A percentile compares a stretch with the other conserved stretches of the same genome.
Evolutionary conservation across 1,140 invertebrate genomes (phyloP).

Genomic region (Dendroctonus valens): DNA sequence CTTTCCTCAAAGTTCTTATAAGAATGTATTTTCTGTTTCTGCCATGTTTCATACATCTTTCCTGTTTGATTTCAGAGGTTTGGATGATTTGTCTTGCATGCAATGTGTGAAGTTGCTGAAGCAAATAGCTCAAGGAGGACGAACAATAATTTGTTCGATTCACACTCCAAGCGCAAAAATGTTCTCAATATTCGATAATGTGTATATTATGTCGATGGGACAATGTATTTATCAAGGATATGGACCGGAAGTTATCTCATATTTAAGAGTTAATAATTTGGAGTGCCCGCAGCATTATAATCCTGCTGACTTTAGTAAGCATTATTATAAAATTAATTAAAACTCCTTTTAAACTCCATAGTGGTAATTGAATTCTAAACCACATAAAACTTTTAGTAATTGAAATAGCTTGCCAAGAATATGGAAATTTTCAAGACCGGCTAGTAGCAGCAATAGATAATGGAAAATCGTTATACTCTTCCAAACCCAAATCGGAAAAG

Average conservation of each 20-base stretch:
- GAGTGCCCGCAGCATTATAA: slow-evolving; percentile 76
- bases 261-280: slow-evolving; percentile 62
- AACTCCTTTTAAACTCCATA: not conserved
- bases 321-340: not conserved
- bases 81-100: slow-evolving; percentile 74
- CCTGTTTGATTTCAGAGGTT: slow-evolving; percentile 56
- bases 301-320: slow-evolving; percentile 78
- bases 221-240: slow-evolving; percentile 74
- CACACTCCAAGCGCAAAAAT: slow-evolving; percentile 85
- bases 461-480: slow-evolving; percentile 48
- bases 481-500: slow-evolving; percentile 9
- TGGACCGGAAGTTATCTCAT: slow-evolving; percentile 66
- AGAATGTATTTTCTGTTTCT: no score
- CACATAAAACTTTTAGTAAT: slow-evolving; percentile 60
- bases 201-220: slow-evolving; percentile 72
- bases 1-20: no score
- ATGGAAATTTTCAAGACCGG: slow-evolving; percentile 63
- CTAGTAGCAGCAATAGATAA: slow-evolving; percentile 58
- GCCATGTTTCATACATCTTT: no score
- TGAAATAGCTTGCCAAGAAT: slow-evolving; percentile 74
- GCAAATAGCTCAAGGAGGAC: slow-evolving; percentile 72
- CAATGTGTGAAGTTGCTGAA: slow-evolving; percentile 75
- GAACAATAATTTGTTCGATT: slow-evolving; percentile 87
- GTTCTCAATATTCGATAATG: slow-evolving; percentile 74
- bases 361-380: not conserved